Evolutionary conservation across 2,797 vertebrate genomes (phyloP), one percentile per base, ranked within the genome.

Genomic region (Lophius americanus): DNA sequence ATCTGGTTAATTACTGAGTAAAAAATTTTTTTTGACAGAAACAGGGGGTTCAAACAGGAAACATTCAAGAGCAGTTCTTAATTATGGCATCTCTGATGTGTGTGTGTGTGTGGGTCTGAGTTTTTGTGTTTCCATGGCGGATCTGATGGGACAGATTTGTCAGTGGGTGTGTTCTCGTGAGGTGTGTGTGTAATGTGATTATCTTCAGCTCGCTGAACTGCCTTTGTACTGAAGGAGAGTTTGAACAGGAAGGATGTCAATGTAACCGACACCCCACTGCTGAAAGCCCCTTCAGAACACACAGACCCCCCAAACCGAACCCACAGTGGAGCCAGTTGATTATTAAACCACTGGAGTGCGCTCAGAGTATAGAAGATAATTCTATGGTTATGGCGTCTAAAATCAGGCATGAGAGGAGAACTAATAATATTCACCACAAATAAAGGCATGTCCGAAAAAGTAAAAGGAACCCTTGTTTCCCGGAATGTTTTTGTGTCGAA

Each of bases 121-220:
- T 56, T 37, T 23, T 6, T n/a, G 38, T 46, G 5, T 14, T 37
- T 41, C 23, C 46, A 57, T n/a, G 7, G 66, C 50, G 3, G 56
- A 76, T 60, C 68, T 53, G 70, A 83, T 68, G 12, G 73, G 75
- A 70, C 76, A 62, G 60, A 83, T 78, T 80, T 71, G 75, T 70
- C 69, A 75, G 64, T 67, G 67, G 59, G 44, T 70, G 51, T 72
- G 81, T 56, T 69, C 60, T 68, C 51, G 33, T 33, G 63, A 77
- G 56, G 53, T 57, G 36, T 33, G 78, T 61, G 57, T 79, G 83
- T 92, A 92, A 92, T 88, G 70, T 3, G 84, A 91, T 92, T 92
- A 91, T 73, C 73, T 64, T 75, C 4, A 73, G 82, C 64, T 58
- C 72, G 79, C 59, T 68, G 75, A 71, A 76, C 68, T n/a, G 72